These are phyloP conservation scores for Drosophila repletoides DNA, from an alignment of 1,140 invertebrate species.

Conservation along the genomic window DNA sequence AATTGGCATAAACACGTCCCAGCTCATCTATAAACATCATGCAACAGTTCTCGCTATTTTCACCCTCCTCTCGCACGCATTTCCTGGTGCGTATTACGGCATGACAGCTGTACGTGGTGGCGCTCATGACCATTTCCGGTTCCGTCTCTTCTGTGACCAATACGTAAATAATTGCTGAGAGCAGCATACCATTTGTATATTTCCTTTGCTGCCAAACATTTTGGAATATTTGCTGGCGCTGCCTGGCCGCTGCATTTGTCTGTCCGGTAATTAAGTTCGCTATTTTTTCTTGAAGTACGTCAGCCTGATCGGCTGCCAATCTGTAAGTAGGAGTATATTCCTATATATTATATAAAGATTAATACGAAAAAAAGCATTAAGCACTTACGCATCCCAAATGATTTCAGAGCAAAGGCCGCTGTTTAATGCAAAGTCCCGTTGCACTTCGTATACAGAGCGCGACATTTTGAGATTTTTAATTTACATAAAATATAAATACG, in stretches of 20 bases:
- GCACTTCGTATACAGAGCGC: slow-evolving; percentile 63
- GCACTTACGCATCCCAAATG: slow-evolving; percentile 77
- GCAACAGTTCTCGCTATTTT: slow-evolving; percentile 64
- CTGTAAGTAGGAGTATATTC: no score
- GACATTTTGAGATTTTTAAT: no score
- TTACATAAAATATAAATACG: not conserved
- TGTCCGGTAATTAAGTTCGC: slow-evolving; percentile 41
- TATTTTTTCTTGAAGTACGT: slow-evolving; percentile 68
- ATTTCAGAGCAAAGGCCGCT: slow-evolving; percentile 63
- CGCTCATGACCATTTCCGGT: slow-evolving; percentile 43
- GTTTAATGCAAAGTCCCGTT: slow-evolving; percentile 68
- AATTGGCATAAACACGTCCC: slow-evolving; percentile 66
- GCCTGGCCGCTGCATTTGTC: slow-evolving; percentile 24
- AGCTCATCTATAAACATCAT: slow-evolving; percentile 76
- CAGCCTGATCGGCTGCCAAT: slow-evolving; percentile 50
- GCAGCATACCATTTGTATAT: slow-evolving; percentile 61
- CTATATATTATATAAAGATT: slow-evolving; percentile 1
- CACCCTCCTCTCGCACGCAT: slow-evolving; percentile 46
- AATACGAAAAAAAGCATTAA: not conserved
- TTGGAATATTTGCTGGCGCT: slow-evolving; percentile 49
- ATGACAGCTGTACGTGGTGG: slow-evolving; percentile 62
- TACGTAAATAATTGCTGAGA: slow-evolving; percentile 73
- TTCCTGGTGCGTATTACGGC: slow-evolving; percentile 73
- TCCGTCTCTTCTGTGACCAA: slow-evolving; percentile 62
- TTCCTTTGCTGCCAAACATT: slow-evolving; percentile 72